Evolutionary conservation across 2,797 vertebrate genomes (phyloP).

Genomic region (Parauchenoglanis ngamensis): DNA sequence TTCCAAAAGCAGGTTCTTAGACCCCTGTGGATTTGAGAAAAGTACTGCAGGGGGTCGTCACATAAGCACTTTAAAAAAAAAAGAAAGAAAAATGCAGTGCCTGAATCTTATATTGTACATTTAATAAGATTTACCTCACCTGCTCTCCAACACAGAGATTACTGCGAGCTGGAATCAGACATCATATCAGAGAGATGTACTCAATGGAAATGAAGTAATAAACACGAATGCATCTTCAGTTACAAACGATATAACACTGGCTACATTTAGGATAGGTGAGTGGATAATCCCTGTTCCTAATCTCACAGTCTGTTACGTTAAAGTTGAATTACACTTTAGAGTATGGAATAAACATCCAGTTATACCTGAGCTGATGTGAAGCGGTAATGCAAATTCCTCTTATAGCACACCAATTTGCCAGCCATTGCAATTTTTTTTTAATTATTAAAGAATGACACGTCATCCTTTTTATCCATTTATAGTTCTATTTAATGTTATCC

Average conservation of each 20-base stretch:
- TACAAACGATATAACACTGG: not conserved
- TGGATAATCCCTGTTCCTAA: not conserved
- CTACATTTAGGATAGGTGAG: not conserved
- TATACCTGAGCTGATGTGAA: not conserved
- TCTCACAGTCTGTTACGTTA: not conserved
- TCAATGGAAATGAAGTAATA: not conserved
- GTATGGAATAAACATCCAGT: not conserved
- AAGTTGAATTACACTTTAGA: not conserved
- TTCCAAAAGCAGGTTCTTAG: conserved; percentile 3
- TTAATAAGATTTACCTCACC: not conserved
- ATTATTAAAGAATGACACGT: not conserved
- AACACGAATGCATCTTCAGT: not conserved
- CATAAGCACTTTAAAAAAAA: not conserved
- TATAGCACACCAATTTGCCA: not conserved
- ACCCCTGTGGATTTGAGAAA: conserved; percentile 13
- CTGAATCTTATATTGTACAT: conserved; percentile 6
- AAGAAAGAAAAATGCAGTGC: not conserved
- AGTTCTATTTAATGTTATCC: not conserved
- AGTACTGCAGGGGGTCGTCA: not conserved
- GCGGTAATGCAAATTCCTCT: not conserved
- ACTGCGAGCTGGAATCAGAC: not conserved
- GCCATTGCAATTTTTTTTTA: not conserved
- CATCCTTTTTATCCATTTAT: not conserved
- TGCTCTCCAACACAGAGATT: not conserved
- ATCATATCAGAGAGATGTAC: not conserved